phyloP scores from a whole-genome alignment of 2,888 invertebrate genomes.

The Stratiomys singularior region DNA sequence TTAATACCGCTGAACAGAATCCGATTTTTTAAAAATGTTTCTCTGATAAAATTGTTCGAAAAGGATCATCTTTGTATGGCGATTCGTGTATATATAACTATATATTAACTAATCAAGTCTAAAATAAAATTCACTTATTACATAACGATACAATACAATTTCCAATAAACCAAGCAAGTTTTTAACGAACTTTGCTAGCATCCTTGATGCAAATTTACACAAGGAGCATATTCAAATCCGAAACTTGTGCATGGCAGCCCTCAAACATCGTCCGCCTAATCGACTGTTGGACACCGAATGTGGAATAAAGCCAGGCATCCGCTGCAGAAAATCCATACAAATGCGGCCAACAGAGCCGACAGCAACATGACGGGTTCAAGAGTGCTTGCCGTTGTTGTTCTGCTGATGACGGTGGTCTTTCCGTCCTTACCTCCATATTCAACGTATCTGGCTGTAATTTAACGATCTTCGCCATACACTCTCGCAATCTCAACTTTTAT shows the following conservation, averaged over 20 bases:
- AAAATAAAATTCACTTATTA: too few relatives aligned
- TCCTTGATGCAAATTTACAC: too few relatives aligned
- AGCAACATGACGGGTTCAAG: not conserved
- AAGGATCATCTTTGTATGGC: too few relatives aligned
- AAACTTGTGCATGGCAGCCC: not conserved
- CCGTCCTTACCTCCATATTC: conserved; percentile 4
- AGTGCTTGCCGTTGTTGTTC: not conserved
- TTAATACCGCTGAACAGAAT: too few relatives aligned
- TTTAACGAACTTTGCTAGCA: too few relatives aligned
- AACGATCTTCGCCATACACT: conserved; percentile 6
- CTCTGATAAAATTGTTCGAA: too few relatives aligned
- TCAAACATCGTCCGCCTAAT: not conserved
- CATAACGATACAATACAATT: too few relatives aligned
- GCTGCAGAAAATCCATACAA: conserved; percentile 22
- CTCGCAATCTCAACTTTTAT: not conserved
- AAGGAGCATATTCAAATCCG: too few relatives aligned
- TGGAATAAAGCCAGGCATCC: conserved; percentile 18
- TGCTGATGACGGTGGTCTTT: conserved; percentile 29
- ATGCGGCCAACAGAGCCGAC: not conserved
- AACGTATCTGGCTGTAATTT: conserved; percentile 7
- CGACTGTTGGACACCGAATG: not conserved
- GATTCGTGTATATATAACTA: too few relatives aligned
- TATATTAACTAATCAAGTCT: too few relatives aligned
- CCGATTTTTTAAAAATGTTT: too few relatives aligned
- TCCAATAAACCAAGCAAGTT: too few relatives aligned